Conservation (phyloP, 1,140 invertebrate genomes). For the Drosophila mojavensis region DNA sequence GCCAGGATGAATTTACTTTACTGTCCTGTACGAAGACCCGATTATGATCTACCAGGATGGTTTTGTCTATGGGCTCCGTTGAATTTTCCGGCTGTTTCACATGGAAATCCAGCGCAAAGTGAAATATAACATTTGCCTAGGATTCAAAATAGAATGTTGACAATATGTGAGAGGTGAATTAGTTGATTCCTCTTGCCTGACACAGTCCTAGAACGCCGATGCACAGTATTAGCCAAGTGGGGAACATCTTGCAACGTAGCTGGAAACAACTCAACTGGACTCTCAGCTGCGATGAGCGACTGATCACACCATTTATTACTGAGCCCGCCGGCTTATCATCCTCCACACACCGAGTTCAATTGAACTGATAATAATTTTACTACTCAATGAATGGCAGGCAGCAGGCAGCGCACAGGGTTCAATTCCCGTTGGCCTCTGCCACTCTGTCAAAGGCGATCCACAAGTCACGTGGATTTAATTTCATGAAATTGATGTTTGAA, state of each 20-base stretch:
- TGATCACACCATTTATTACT: conserved; percentile 62
- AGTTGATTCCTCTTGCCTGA: conserved; percentile 37
- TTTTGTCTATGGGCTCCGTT: conserved; percentile 40
- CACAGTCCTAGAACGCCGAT: background rate
- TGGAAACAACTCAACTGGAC: conserved; percentile 50
- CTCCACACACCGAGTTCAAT: conserved; percentile 2
- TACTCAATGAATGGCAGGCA: conserved; percentile 34
- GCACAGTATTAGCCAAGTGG: conserved; percentile 36
- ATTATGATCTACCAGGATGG: conserved; percentile 59
- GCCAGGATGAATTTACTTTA: background rate
- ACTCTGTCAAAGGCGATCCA: conserved; percentile 4
- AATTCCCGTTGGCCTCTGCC: conserved; percentile 6
- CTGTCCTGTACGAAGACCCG: conserved; percentile 42
- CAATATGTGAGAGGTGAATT: background rate
- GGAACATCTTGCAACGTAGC: conserved; percentile 49
- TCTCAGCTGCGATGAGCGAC: conserved; percentile 5
- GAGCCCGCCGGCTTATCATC: conserved; percentile 9
- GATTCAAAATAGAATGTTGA: background rate
- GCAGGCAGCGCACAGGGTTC: conserved; percentile 4
- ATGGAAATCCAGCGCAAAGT: conserved; percentile 61
- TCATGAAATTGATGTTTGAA: background rate
- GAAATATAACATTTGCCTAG: conserved; percentile 54
- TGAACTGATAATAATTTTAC: conserved; percentile 34
- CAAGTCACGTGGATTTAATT: conserved; percentile 34
- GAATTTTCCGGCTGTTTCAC: conserved; percentile 50